Evolutionary conservation across 2,113 vertebrate species (phyloP), one percentile per base, ranked within the genome.

Genomic region (Enhydra lutris): DNA sequence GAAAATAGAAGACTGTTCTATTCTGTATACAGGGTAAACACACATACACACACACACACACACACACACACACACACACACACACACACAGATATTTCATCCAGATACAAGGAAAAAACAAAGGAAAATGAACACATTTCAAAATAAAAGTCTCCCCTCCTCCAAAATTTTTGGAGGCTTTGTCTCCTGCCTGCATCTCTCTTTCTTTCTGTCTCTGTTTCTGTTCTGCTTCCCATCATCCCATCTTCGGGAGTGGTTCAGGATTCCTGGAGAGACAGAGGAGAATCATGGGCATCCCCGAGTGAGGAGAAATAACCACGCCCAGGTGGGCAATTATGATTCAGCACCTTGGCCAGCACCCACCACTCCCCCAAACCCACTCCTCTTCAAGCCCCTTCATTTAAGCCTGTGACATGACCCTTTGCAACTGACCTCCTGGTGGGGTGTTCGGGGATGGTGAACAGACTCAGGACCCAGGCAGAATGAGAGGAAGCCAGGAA

Each of bases 331-430:
- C 50, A 86, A 79, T 7, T 31, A 83, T 4, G 9, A 50, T 94
- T 98, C 91, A 95, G 95, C 91, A 97, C 96, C 94, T 71, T 59
- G 95, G 86, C 26, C 94, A 93, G 95, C 45, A 50, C 93, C 10
- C 23, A 47, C 42, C 4, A 18, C 1, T 3, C 4, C 57, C 55
- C 61, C 11, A 1, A 6, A 26, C 23, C 31, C 39, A 10, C 15
- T 17, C 23, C 11, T 8, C 11, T 26, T 9, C 29, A 18, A 26
- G 12, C 17, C 26, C 34, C 71, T 61, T 26, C 24, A 34, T 59
- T 73, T 69, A 76, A 87, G 39, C 63, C 36, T 55, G 57, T 65
- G 50, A 80, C 15, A 4, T 29, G 63, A 45, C 69, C 34, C 63
- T 82, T 74, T 47, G 47, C 12, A 39, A 17, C 79, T 67, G 34